phyloP scores from a whole-genome alignment of 1,140 invertebrate species.

The Zaprionus taronus region DNA sequence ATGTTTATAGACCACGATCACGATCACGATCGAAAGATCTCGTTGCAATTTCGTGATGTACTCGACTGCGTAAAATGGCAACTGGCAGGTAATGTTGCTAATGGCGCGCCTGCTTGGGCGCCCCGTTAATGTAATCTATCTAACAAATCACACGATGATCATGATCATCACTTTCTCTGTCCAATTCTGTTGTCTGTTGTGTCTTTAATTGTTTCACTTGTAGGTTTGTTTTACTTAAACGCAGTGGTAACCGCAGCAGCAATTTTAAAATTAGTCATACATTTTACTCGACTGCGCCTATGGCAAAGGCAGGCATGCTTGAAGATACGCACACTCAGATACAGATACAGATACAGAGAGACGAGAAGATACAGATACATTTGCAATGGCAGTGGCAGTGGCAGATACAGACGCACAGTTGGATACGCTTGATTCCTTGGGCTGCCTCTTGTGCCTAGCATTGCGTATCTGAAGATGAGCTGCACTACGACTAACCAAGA shows the following conservation, averaged over 20 bases:
- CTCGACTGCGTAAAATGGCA: constrained; percentile 35
- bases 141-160: constrained; percentile 71
- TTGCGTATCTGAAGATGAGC: constrained; percentile 72
- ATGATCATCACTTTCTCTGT: constrained; percentile 77
- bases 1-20: not conserved
- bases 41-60: constrained; percentile 24
- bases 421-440: constrained; percentile 77
- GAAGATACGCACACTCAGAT: constrained; percentile 74
- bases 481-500: not conserved
- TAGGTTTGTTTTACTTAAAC: constrained; percentile 59
- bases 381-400: not conserved
- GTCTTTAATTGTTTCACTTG: constrained; percentile 46
- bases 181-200: constrained; percentile 56
- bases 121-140: constrained; percentile 63
- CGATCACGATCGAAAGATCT: not conserved
- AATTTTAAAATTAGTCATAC: constrained; percentile 75
- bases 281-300: constrained; percentile 28
- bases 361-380: constrained; percentile 14
- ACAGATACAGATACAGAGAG: constrained; percentile 11
- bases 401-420: constrained; percentile 6
- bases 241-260: constrained; percentile 57
- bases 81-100: constrained; percentile 6
- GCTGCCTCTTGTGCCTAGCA: constrained; percentile 73
- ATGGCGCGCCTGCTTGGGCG: constrained; percentile 16
- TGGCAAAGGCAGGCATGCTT: constrained; percentile 64